Base-by-base conservation (phyloP, 1,140 invertebrate genomes). In the Glossosoma conforme region DNA sequence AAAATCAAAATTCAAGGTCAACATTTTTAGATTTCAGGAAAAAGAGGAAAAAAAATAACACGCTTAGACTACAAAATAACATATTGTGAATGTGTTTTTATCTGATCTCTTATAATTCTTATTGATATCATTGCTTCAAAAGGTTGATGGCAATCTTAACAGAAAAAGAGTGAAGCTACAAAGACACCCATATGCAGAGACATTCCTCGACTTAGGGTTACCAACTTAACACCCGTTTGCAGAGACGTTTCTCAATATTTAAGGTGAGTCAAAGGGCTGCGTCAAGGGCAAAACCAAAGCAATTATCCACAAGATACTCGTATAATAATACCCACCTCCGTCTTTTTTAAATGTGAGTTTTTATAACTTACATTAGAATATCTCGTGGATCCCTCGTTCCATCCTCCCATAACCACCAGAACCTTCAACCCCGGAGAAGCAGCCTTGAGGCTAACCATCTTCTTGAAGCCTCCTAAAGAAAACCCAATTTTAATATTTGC, bases 401-500 rank as follows among this genome's bases (percentile, higher is more conserved):
- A 82, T 1, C 83, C 83, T 20, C 83, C 83, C 36, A 85, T 78
- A 0, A 81, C 79, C 2, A 85, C 48, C 13, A 83, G 36, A 0
- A 70, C 68, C 59, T 84, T 85, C 2, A 77, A 37, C 0, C 63
- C 53, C 0, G 78, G 74, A 60, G 77, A 83, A 10, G 52, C 50
- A 11, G 71, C 25, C 44, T 77, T 79, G 10, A 83, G 60, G 0
- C 58, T 52, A 21, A 62, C 71, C 47, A 81, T 74, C 24, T 66
- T 54, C 9, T 61, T 59, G 32, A 62, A 73, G 9, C 60, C 69
- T 33, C 66, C 46, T 54, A n/a, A n/a, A n/a, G n/a, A n/a, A n/a
- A n/a, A n/a, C n/a, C n/a, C n/a, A n/a, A n/a, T n/a, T n/a, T n/a
- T n/a, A n/a, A n/a, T n/a, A n/a, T n/a, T n/a, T n/a, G n/a, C n/a